Base-by-base conservation (phyloP, 2,797 vertebrate genomes). In the Artibeus jamaicensis region DNA sequence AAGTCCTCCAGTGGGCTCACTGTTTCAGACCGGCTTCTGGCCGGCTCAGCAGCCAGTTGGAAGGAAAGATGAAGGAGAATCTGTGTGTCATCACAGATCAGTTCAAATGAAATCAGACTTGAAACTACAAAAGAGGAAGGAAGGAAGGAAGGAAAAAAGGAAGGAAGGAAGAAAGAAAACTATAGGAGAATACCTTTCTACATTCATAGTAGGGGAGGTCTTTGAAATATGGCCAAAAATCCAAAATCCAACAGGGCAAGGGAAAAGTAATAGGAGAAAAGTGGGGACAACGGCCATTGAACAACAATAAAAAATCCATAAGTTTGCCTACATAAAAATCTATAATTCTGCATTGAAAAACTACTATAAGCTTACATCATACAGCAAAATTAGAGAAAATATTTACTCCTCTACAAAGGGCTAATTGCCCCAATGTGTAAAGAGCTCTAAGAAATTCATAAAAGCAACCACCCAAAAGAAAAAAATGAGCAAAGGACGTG, bases 71-170 rank as follows among this genome's bases (percentile, higher is more conserved):
- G 15, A 83, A 53, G 12, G 14, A 34, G 55, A 26, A 55, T 62
- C 48, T 32, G 8, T 26, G 24, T 11, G 55, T 81, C 39, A 15
- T 16, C 42, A 29, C 0, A 91, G 77, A 67, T 48, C 48, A 9
- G 70, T 29, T 46, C 77, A 59, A 67, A 48, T 9, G 8, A 53
- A 53, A 59, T 18, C 59, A 74, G 74, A 34, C 32, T 48, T 29
- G 39, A 73, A 53, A 39, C 16, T 18, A 50, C 1, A 16, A 14
- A 22, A 55, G 53, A 18, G 53, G 12, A 18, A 9, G 9, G 9
- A 26, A 11, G 55, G 3, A 5, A 10, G 8, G 2, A 22, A 3
- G 9, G 5, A 15, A 1, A 9, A 7, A 24, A 2, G 18, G 7
- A 9, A 3, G 22, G 9, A 55, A 24, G 9, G 9, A 24, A 55